A percentile compares a stretch with the other conserved stretches of the same genome.
Evolutionary conservation across 1,140 invertebrate species (phyloP).

Genomic region (Zaprionus nigranus): DNA sequence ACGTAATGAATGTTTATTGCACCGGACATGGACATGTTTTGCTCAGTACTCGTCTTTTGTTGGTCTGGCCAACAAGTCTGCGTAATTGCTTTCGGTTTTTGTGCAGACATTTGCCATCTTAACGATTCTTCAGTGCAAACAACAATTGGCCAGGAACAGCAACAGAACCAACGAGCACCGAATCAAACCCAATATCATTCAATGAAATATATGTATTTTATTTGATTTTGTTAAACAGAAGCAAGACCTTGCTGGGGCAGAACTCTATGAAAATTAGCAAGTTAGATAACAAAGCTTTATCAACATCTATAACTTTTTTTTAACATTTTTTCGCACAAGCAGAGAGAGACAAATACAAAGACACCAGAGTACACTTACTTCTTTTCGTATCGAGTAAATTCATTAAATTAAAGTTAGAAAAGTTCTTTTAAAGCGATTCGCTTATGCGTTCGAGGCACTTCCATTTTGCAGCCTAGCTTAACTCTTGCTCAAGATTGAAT

Average conservation of each 20-base stretch:
- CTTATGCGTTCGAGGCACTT: background rate
- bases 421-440: background rate
- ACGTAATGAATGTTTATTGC: constrained; percentile 83
- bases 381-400: no score
- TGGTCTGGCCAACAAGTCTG: constrained; percentile 62
- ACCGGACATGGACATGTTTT: constrained; percentile 81
- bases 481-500: background rate
- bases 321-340: no score
- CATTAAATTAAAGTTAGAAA: no score
- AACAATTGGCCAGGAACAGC: background rate
- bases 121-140: constrained; percentile 42
- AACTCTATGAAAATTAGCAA: no score
- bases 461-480: background rate
- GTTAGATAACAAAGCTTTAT: no score
- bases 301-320: no score
- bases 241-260: no score
- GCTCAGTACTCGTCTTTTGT: constrained; percentile 56
- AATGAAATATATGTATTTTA: background rate
- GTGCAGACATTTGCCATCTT: constrained; percentile 50
- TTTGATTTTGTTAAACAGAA: background rate
- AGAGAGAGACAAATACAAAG: no score
- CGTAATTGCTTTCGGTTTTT: constrained; percentile 75
- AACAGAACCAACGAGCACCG: background rate
- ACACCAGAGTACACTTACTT: no score
- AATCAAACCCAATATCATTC: background rate